Base-by-base conservation (phyloP, 1,140 invertebrate species). In the Luehdorfia chinensis region DNA sequence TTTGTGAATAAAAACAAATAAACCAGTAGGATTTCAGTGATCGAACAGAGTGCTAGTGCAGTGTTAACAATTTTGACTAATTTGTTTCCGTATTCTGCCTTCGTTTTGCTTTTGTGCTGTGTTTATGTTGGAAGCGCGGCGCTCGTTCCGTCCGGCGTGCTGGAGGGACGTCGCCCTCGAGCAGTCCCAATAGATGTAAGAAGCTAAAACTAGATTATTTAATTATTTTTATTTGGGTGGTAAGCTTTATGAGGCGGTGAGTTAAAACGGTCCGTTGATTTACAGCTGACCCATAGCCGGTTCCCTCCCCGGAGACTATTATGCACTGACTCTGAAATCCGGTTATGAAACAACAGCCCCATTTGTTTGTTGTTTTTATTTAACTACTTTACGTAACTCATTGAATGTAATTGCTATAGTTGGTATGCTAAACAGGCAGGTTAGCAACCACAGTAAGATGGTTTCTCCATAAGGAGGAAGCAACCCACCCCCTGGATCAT, bases 161-260 rank as follows among this genome's bases (percentile, higher is more conserved):
- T 73, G 65, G 62, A 74, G 74, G 81, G 76, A 85, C 81, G 75
- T 85, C 81, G 76, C 78, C 78, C 81, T 67, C 81, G 55, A 80
- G 53, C 69, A 77, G 57, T 74, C 60, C 47, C 71, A 66, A 66
- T 76, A 77, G 72, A 78, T 68, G 77, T 84, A 59, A 80, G 71
- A 55, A 59, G 49, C 48, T 62, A 64, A 64, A 45, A 60, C 54
- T 56, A 50, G 58, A 65, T 63, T 66, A 66, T 66, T 70, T 73
- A 57, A 62, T 37, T 39, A 59, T 59, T 59, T 55, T 46, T 66
- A 45, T 63, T 36, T 47, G 44, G 34, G 30, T 46, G 36, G 36
- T 13, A 25, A 30, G n/a, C 23, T 37, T 30, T 6, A 37, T 11
- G 7, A 15, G 12, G 12, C 8, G 12, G 12, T 13, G 12, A 31